Evolutionary conservation across 23 tunicate genomes (phyloP).

Genomic region (Halocynthia aurantium): DNA sequence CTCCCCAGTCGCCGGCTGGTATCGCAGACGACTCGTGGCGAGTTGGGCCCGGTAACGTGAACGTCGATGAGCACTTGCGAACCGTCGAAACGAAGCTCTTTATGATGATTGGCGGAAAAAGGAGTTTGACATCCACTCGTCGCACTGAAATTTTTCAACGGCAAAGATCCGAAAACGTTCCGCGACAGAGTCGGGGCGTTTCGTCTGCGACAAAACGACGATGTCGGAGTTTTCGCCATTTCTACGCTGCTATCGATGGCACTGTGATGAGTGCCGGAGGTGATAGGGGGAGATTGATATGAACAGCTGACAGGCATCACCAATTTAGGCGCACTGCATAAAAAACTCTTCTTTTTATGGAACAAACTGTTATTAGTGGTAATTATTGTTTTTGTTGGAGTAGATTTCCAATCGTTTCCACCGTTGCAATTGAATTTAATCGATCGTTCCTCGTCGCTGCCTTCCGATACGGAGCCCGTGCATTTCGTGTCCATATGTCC

Average conservation of each 20-base stretch:
- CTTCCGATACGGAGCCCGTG: conserved; percentile 29
- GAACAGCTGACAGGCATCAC: conserved; percentile 18
- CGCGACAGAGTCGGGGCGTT: conserved; percentile 44
- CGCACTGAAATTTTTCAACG: too few species aligned
- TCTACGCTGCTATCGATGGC: background rate
- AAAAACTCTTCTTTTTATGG: background rate
- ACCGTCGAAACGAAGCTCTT: too few species aligned
- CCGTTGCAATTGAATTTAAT: background rate
- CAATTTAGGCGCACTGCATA: background rate
- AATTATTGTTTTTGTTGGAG: conserved; percentile 7
- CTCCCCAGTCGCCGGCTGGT: conserved; percentile 73
- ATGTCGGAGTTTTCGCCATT: conserved; percentile 26
- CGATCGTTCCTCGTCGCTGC: conserved; percentile 5
- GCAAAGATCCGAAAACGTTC: too few species aligned
- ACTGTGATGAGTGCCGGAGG: background rate
- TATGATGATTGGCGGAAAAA: too few species aligned
- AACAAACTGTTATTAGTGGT: background rate
- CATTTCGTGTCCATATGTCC: conserved; percentile 48
- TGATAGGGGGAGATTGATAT: conserved; percentile 1
- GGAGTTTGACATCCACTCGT: too few species aligned
- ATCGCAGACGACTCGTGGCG: background rate
- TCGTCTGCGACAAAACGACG: conserved; percentile 73
- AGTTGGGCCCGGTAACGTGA: conserved; percentile 32
- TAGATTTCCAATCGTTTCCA: conserved; percentile 5
- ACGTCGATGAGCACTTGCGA: conserved; percentile 53